phyloP scores from a whole-genome alignment of 2,888 invertebrate species.

The Pachydiplax longipennis region DNA sequence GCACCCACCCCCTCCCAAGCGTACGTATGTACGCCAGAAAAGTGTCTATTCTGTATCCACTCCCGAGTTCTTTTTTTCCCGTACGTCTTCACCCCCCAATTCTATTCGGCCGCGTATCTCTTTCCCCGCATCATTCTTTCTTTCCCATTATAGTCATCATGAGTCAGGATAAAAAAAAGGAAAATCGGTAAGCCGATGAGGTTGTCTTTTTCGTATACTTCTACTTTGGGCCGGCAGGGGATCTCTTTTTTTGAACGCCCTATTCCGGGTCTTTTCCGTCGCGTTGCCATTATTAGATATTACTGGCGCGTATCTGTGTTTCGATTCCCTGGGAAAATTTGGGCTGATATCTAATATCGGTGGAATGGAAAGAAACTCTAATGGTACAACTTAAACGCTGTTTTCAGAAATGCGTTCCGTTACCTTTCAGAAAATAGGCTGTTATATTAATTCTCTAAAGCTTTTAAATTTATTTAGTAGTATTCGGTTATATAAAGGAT shows the following conservation, averaged over 20 bases:
- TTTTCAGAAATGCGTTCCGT: too few species aligned
- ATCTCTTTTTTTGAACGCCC: neutral
- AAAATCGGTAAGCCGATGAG: slow-evolving; percentile 40
- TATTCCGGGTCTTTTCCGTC: neutral
- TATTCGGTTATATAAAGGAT: too few species aligned
- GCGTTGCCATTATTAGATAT: neutral
- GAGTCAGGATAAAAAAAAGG: slow-evolving; percentile 38
- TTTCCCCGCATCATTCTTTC: neutral
- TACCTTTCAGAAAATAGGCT: too few species aligned
- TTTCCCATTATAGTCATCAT: slow-evolving; percentile 41
- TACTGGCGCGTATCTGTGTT: neutral
- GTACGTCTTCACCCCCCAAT: neutral
- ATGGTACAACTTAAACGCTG: too few species aligned
- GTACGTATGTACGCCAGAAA: too few species aligned
- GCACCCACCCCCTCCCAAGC: neutral
- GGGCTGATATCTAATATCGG: too few species aligned
- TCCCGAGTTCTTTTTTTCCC: neutral
- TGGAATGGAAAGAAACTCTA: too few species aligned
- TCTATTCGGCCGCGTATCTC: neutral
- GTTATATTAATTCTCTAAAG: too few species aligned
- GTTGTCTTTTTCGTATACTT: slow-evolving; percentile 22
- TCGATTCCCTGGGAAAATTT: too few species aligned
- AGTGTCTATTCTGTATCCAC: neutral
- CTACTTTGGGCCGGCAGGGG: neutral
- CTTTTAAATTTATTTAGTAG: too few species aligned